Evolutionary conservation across 2,888 invertebrate genomes (phyloP).

Genomic region (Dilophus febrilis): DNA sequence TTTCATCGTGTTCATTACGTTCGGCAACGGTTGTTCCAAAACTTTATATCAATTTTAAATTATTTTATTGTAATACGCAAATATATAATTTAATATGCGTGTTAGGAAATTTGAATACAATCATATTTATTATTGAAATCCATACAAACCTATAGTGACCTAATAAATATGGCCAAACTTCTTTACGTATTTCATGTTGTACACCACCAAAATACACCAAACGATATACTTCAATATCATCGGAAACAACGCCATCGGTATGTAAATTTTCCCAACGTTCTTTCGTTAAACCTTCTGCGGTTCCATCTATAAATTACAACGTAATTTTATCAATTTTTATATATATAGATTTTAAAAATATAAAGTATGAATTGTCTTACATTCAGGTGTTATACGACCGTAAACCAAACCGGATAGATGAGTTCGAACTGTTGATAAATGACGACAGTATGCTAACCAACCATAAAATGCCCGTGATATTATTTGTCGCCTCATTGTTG

Average conservation of each 20-base stretch:
- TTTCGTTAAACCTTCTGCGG: conserved; percentile 53
- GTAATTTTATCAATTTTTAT: background rate
- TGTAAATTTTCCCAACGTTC: conserved; percentile 56
- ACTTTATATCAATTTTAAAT: conserved; percentile 16
- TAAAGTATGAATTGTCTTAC: conserved; percentile 20
- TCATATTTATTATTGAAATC: too few species aligned
- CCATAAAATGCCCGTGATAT: conserved; percentile 92
- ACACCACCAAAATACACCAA: conserved; percentile 80
- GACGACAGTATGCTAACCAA: conserved; percentile 87
- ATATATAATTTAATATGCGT: too few species aligned
- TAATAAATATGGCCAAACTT: conserved; percentile 79
- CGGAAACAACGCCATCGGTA: conserved; percentile 40
- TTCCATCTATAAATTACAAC: conserved; percentile 32
- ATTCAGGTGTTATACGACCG: conserved; percentile 47
- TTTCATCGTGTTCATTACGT: conserved; percentile 43
- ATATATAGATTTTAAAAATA: background rate
- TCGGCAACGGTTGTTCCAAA: conserved; percentile 55
- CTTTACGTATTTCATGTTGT: conserved; percentile 53
- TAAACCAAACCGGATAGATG: conserved; percentile 82
- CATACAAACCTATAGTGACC: conserved; percentile 53
- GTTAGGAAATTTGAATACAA: too few species aligned
- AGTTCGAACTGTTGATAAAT: conserved; percentile 79
- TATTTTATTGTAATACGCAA: too few species aligned
- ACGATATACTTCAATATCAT: conserved; percentile 58
- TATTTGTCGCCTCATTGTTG: conserved; percentile 88